phyloP scores from a whole-genome alignment of 2,113 vertebrate species.

The Sylvilagus bachmani region DNA sequence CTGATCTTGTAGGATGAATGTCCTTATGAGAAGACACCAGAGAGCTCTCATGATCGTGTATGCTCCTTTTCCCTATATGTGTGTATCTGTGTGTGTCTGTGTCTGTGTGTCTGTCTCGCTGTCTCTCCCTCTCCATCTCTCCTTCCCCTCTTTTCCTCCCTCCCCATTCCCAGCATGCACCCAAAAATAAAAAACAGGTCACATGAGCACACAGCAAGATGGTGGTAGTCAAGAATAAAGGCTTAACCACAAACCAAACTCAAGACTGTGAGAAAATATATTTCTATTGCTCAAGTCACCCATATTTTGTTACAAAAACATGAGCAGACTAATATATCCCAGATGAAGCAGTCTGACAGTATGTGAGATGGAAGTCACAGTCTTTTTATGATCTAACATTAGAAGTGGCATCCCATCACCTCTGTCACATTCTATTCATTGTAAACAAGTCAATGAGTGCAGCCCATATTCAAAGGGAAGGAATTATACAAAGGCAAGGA shows the following conservation, averaged over 20 bases:
- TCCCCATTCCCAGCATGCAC: background rate
- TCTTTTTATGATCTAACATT: slow-evolving; percentile 35
- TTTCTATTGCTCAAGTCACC: slow-evolving; percentile 3
- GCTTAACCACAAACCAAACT: background rate
- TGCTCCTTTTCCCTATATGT: background rate
- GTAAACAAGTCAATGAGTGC: slow-evolving; percentile 21
- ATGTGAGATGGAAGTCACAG: background rate
- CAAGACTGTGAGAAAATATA: slow-evolving; percentile 30
- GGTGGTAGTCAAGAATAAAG: background rate
- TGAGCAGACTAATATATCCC: background rate
- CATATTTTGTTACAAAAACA: slow-evolving; percentile 38
- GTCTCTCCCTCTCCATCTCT: no score
- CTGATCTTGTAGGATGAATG: slow-evolving; percentile 15
- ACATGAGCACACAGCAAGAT: background rate
- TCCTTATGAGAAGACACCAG: background rate
- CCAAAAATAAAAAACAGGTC: background rate
- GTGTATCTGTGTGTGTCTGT: rapidly evolving
- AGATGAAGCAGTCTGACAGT: background rate
- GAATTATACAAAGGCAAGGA: background rate
- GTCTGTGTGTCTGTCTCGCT: background rate
- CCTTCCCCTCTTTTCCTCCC: background rate
- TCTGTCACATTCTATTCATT: slow-evolving; percentile 42
- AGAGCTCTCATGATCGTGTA: background rate
- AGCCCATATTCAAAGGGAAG: slow-evolving; percentile 19
- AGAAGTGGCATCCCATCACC: background rate